phyloP scores from a whole-genome alignment of 2,797 vertebrate species.

The Adelosebastes latens region DNA sequence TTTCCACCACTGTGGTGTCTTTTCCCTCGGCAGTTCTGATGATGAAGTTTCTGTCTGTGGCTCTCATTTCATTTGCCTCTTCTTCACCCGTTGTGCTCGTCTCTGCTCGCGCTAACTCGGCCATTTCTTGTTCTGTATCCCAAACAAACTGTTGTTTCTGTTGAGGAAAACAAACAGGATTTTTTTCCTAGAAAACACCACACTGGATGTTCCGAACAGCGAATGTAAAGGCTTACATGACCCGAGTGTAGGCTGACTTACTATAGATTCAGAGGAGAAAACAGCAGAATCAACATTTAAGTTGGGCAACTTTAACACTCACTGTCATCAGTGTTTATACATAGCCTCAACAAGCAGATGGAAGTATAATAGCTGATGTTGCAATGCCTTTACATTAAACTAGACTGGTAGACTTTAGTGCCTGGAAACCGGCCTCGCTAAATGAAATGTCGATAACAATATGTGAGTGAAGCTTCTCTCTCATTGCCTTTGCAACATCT shows the following conservation, averaged over 20 bases:
- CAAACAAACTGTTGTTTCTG: background rate
- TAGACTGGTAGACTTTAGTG: background rate
- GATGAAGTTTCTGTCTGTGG: background rate
- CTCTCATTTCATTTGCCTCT: background rate
- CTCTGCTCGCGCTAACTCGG: background rate
- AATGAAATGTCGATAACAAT: conserved; percentile 11
- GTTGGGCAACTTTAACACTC: background rate
- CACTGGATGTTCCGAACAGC: background rate
- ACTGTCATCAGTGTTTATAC: background rate
- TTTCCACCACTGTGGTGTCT: background rate
- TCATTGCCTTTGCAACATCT: background rate
- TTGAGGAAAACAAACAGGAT: background rate
- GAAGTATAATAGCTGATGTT: background rate
- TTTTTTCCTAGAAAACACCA: background rate
- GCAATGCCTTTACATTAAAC: background rate
- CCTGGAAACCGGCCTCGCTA: background rate
- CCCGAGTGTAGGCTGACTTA: background rate
- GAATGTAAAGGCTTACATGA: background rate
- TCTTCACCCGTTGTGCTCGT: background rate
- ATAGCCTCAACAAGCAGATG: conserved; percentile 2
- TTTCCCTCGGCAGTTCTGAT: background rate
- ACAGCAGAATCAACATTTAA: background rate
- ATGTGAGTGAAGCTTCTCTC: background rate
- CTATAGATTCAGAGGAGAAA: background rate
- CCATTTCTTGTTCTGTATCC: background rate